phyloP scores from a whole-genome alignment of 2,888 invertebrate genomes.

The Actias luna region DNA sequence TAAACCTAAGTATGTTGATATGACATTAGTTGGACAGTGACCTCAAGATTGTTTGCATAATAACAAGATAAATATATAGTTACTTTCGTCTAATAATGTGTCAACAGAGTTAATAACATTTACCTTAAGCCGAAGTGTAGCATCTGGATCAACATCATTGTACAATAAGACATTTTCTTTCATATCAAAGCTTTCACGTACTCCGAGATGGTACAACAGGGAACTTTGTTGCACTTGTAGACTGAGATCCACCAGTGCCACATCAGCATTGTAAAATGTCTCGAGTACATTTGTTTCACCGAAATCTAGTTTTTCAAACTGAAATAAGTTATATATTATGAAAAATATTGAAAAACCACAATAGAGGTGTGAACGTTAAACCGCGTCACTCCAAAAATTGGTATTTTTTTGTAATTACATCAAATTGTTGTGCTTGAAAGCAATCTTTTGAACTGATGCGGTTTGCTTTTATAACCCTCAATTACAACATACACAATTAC shows the following conservation, averaged over 20 bases:
- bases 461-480: too few relatives aligned
- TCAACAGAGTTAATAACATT: neutral
- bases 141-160: slow-evolving; percentile 94
- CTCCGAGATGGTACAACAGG: slow-evolving; percentile 97
- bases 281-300: slow-evolving; percentile 97
- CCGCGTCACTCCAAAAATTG: too few relatives aligned
- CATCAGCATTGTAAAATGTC: slow-evolving; percentile 98
- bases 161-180: slow-evolving; percentile 94
- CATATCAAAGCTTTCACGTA: slow-evolving; percentile 98
- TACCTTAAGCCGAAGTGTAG: slow-evolving; percentile 94
- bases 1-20: too few relatives aligned
- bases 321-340: slow-evolving; percentile 44
- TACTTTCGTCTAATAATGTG: neutral
- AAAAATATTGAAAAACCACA: neutral
- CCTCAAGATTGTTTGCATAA: too few relatives aligned
- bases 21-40: too few relatives aligned
- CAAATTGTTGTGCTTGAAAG: too few relatives aligned
- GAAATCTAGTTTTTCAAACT: slow-evolving; percentile 98
- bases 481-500: too few relatives aligned
- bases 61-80: neutral
- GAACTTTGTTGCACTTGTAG: slow-evolving; percentile 95
- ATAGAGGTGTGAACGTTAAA: too few relatives aligned
- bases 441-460: too few relatives aligned
- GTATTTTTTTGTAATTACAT: too few relatives aligned
- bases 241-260: slow-evolving; percentile 97